Percentiles rank a stretch among this genome's conserved stretches.
These are phyloP conservation scores for Pipa parva DNA, from an alignment of 2,113 vertebrate genomes.

Conservation along the genomic window DNA sequence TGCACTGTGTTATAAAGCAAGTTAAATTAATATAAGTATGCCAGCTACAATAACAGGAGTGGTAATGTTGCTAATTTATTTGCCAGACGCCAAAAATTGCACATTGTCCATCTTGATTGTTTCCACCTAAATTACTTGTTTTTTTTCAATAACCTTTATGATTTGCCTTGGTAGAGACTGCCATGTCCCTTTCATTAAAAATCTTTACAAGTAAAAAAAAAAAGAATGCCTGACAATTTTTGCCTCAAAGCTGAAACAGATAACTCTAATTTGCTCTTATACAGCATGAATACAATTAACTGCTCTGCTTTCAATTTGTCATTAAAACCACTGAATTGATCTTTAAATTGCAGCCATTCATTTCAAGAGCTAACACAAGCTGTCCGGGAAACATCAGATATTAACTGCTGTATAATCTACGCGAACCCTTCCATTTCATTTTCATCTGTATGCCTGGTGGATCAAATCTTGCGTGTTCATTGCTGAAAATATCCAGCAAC, in stretches of 20 bases:
- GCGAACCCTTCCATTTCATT: neutral
- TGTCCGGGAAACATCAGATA: neutral
- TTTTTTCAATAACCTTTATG: neutral
- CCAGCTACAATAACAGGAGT: no score
- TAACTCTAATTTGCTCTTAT: neutral
- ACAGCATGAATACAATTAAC: neutral
- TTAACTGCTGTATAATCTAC: neutral
- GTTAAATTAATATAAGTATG: no score
- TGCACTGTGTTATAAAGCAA: no score
- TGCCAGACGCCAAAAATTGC: no score
- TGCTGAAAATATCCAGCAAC: no score
- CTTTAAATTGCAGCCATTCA: neutral
- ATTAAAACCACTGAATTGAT: neutral
- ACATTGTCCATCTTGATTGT: no score
- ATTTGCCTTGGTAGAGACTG: neutral
- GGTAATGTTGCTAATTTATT: no score
- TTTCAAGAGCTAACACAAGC: neutral
- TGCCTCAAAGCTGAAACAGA: neutral
- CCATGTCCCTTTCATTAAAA: neutral
- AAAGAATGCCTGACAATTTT: neutral
- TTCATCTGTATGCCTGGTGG: neutral
- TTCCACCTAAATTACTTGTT: no score
- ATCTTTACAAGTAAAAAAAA: no score
- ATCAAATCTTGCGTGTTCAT: no score
- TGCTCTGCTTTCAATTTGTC: neutral